Evolutionary conservation across 2,797 vertebrate genomes (phyloP), one percentile per base, ranked within the genome.

Genomic region (Hydrolagus colliei): DNA sequence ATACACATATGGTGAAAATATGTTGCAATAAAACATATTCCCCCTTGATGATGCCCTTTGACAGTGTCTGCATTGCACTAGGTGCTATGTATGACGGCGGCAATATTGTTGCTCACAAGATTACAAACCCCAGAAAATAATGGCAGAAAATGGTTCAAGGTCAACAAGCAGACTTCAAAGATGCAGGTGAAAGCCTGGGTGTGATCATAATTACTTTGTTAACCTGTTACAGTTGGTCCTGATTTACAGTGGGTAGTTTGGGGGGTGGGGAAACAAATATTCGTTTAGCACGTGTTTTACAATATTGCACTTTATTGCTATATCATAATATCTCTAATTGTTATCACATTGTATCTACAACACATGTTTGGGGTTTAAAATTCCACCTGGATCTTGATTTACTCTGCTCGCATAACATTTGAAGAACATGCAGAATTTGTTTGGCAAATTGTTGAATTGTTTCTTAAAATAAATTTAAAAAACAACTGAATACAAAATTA

Each of bases 121-220:
- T 67, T 67, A 35, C 62, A 27, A 84, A 20, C 32, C 65, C 3
- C 18, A 20, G 65, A 71, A 84, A 71, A 52, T 52, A 52, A 52
- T 52, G 41, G 41, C 41, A 52, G 41, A 20, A 84, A 52, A 71
- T 52, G 10, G 65, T 71, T 14, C 16, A 71, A 84, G 32, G 79
- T 71, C 79, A 52, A 71, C 79, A 71, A 71, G 65, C 32, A 84
- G 41, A 84, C 65, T 52, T 41, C 65, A 84, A 84, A 84, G 32
- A 16, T 3, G 16, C 79, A 84, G 79, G 79, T 84, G 52, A 41
- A 84, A 9, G 18, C n/a, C 27, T n/a, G 14, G 1, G 35, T n/a
- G 32, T 67, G 65, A 35, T 41, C 65, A 32, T 82, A 68, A 82
- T 16, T 10, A 82, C 22, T 52, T 71, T 68, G 18, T 52, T 41